Evolutionary conservation across 1,140 invertebrate genomes (phyloP).

Genomic region (Macrosteles quadrilineatus): DNA sequence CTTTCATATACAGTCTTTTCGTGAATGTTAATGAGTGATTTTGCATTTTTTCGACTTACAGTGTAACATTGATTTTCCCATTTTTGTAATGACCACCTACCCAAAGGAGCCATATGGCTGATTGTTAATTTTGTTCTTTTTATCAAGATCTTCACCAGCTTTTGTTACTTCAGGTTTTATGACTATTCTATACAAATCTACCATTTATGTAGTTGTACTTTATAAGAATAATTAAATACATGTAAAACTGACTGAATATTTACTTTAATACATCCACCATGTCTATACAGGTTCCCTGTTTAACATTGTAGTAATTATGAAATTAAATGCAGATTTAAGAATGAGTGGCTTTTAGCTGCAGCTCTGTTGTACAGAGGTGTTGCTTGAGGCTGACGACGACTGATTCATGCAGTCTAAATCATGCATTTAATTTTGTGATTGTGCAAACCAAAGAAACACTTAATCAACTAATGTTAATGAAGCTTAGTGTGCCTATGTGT

Average conservation of each 20-base stretch:
- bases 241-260: background rate
- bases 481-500: slow-evolving; percentile 5
- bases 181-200: background rate
- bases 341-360: background rate
- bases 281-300: background rate
- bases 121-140: too few species aligned
- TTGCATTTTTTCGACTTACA: too few species aligned
- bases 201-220: slow-evolving; percentile 8
- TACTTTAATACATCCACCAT: background rate
- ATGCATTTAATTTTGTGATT: slow-evolving; percentile 6
- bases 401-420: background rate
- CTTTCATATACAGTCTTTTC: too few species aligned
- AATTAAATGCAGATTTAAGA: background rate
- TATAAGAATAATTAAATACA: background rate
- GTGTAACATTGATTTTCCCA: too few species aligned
- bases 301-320: slow-evolving; percentile 13
- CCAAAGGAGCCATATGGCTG: too few species aligned
- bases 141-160: too few species aligned
- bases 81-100: too few species aligned
- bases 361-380: background rate
- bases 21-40: too few species aligned
- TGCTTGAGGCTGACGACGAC: background rate
- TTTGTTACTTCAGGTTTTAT: background rate
- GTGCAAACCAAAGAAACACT: background rate
- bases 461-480: background rate